Evolutionary conservation across 2,113 vertebrate genomes (phyloP), one percentile per base, ranked within the genome.

Genomic region (Thomomys bottae): DNA sequence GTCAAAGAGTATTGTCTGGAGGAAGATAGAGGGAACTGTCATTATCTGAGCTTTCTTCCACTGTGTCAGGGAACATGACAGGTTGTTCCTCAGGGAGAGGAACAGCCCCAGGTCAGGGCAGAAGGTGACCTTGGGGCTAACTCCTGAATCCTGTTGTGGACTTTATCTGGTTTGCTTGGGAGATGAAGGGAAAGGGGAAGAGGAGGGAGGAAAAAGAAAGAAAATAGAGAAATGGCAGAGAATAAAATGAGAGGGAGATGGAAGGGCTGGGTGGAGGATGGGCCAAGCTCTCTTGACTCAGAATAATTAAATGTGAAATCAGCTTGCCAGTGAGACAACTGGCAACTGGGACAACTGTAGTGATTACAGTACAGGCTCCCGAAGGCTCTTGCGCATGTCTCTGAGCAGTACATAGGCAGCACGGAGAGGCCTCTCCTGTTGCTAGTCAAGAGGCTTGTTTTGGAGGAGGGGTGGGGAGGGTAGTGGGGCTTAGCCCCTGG

Each of bases 101-200:
- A 87, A 49, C 80, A 87, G 92, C 95, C 92, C 84, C 88, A 90
- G 95, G 92, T 88, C 38, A 4, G 66, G 54, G 84, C 38, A 77
- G 77, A 93, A 91, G 73, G 87, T 96, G 96, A 95, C 94, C 89
- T 95, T 96, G 92, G 89, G 66, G 81, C 68, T 38, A 38, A 78
- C 54, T 64, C 71, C 20, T 91, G 87, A 66, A 85, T 87, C 84
- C 73, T 57, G 59, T 81, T 71, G 32, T 87, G 83, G 86, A 76
- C 75, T 63, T 87, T 63, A 45, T 75, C 38, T 57, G 61, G 63
- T 67, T 76, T 79, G 6, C 61, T 71, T 84, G 73, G 45, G 54
- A 91, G 81, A 84, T 67, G 66, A 88, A 93, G 73, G 63, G 68
- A 90, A 92, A 84, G 73, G 64, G 75, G 67, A 82, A 87, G 87